Evolutionary conservation across 92 coral and sea anemone genomes (phyloP).

Genomic region (Porites divaricata): DNA sequence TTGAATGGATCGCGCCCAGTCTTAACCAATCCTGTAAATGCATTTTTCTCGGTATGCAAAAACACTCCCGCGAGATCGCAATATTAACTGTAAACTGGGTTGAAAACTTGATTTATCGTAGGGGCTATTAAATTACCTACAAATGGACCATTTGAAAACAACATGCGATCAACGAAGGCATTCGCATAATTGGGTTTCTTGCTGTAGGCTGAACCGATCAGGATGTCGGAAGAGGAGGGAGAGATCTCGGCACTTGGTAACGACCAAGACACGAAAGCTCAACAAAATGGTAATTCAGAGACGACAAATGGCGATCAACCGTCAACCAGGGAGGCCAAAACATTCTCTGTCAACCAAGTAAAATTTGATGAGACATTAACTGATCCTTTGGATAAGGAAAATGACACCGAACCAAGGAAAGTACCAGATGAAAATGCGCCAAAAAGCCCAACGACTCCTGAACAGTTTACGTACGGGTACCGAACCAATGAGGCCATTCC

Average conservation of each 20-base stretch:
- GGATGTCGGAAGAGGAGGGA: conserved; percentile 24
- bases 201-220: background rate
- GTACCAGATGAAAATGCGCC: background rate
- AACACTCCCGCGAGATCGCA: background rate
- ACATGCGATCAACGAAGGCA: background rate
- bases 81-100: no score
- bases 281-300: background rate
- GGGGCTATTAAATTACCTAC: no score
- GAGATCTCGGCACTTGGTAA: background rate
- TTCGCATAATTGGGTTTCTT: background rate
- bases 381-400: background rate
- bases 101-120: background rate
- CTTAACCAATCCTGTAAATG: no score
- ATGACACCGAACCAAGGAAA: background rate
- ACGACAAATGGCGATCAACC: conserved; percentile 1
- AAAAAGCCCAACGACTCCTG: conserved; percentile 62
- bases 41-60: no score
- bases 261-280: background rate
- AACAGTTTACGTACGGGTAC: conserved; percentile 78
- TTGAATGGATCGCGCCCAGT: no score
- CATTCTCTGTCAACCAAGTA: conserved; percentile 19
- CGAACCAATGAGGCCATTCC: conserved; percentile 94
- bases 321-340: conserved; percentile 5
- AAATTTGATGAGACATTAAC: background rate
- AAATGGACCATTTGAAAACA: no score